A percentile compares a stretch with the other conserved stretches of the same genome.
Conservation (phyloP, 2,113 vertebrate species). For the Halcyon malimbica region DNA sequence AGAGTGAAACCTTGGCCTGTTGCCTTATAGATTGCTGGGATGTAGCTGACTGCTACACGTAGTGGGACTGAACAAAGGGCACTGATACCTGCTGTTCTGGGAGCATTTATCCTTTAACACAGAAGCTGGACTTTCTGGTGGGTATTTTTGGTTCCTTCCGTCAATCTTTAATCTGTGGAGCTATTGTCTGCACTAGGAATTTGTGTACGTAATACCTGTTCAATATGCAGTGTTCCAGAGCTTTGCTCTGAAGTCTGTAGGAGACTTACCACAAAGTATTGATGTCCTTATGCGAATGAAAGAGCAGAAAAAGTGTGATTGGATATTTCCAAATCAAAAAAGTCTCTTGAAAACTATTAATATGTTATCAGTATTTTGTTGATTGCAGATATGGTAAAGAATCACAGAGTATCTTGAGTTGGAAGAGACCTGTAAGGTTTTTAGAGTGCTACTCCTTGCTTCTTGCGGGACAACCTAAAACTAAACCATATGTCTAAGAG, state of each 20-base stretch:
- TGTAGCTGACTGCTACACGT: neutral
- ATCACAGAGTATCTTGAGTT: neutral
- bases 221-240: neutral
- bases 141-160: neutral
- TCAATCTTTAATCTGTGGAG: neutral
- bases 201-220: neutral
- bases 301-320: neutral
- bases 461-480: rapidly evolving
- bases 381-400: neutral
- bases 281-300: neutral
- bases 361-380: neutral
- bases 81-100: neutral
- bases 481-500: neutral
- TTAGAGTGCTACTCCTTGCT: rapidly evolving
- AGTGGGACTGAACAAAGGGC: neutral
- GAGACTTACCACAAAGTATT: neutral
- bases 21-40: neutral
- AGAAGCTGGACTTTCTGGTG: neutral
- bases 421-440: neutral
- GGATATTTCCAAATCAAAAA: neutral
- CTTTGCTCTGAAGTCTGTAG: neutral
- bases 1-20: neutral
- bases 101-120: neutral
- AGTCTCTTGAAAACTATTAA: neutral
- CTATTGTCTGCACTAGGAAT: neutral